phyloP scores from a whole-genome alignment of 1,140 invertebrate genomes.

The Colletes latitarsis region DNA sequence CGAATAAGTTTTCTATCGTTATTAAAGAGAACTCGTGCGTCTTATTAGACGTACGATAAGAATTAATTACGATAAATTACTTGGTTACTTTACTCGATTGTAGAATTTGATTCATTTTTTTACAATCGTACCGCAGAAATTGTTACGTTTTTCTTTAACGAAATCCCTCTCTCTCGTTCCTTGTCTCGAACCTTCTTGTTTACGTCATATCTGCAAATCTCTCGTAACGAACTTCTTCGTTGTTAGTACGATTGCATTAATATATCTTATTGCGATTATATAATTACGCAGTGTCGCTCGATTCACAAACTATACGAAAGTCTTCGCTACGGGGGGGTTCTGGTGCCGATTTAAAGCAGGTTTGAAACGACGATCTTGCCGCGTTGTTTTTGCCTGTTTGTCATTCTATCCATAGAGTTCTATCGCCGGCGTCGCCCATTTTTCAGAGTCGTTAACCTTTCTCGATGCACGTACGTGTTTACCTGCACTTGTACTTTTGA shows the following conservation, averaged over 20 bases:
- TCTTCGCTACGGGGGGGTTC: neutral
- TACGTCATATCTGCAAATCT: neutral
- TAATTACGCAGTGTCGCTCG: neutral
- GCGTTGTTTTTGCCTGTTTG: neutral
- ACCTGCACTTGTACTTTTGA: neutral
- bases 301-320: neutral
- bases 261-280: neutral
- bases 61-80: neutral
- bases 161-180: neutral
- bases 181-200: neutral
- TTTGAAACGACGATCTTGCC: neutral
- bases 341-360: neutral
- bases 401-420: neutral
- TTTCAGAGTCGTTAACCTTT: constrained; percentile 17
- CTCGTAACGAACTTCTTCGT: neutral
- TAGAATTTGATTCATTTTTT: neutral
- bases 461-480: neutral
- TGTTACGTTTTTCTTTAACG: neutral
- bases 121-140: neutral
- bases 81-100: neutral
- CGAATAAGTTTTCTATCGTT: neutral
- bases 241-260: neutral
- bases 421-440: neutral
- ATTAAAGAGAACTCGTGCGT: neutral
- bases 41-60: neutral